Evolutionary conservation across 1,140 invertebrate genomes (phyloP).

Genomic region (Plodia interpunctella): DNA sequence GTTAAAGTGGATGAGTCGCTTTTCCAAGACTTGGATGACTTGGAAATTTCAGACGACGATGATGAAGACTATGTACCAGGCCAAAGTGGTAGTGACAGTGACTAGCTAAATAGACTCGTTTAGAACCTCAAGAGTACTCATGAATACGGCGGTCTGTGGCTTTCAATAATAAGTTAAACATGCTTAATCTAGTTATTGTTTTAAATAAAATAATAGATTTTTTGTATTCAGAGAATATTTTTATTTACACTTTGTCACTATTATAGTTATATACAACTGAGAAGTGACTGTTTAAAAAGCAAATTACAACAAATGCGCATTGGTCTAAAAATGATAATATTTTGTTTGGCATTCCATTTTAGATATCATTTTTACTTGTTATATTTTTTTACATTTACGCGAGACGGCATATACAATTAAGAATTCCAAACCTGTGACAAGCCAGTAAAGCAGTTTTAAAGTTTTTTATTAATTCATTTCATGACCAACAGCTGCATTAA

Average conservation of each 20-base stretch:
- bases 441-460: too few species aligned
- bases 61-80: conserved; percentile 79
- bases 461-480: not conserved
- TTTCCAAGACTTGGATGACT: conserved; percentile 94
- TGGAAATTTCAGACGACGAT: conserved; percentile 88
- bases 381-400: too few species aligned
- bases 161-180: conserved; percentile 15
- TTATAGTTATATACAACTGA: conserved; percentile 51
- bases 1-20: conserved; percentile 96
- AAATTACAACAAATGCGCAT: conserved; percentile 17
- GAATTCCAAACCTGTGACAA: too few species aligned
- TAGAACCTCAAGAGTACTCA: conserved; percentile 10
- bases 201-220: conserved; percentile 44
- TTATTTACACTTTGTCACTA: conserved; percentile 66
- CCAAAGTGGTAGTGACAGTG: conserved; percentile 65
- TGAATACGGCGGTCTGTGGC: conserved; percentile 9
- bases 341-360: too few species aligned
- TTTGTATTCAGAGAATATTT: conserved; percentile 65
- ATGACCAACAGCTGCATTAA: not conserved
- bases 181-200: conserved; percentile 28
- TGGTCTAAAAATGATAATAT: conserved; percentile 10
- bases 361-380: too few species aligned
- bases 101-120: conserved; percentile 37
- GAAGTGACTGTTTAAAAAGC: conserved; percentile 48
- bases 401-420: too few species aligned